These are phyloP conservation scores for Chironomus tepperi DNA, from an alignment of 1,140 invertebrate species.

Conservation along the genomic window DNA sequence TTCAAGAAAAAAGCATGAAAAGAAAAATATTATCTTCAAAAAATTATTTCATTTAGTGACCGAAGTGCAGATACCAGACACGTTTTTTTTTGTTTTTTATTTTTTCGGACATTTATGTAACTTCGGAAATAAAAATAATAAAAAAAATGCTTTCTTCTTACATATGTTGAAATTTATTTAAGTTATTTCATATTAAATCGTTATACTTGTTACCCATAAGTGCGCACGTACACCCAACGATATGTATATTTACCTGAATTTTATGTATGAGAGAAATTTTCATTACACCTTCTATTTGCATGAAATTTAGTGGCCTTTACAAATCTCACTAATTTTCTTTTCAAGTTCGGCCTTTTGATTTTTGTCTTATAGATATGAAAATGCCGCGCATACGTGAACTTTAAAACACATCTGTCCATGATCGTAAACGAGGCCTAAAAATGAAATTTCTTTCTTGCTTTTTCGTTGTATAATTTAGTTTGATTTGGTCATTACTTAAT, in stretches of 20 bases:
- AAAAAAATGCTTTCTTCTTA: background rate
- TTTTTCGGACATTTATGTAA: conserved; percentile 8
- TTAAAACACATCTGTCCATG: background rate
- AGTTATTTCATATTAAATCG: background rate
- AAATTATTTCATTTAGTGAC: background rate
- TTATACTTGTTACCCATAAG: background rate
- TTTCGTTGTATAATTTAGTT: too few relatives aligned
- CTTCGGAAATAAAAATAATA: background rate
- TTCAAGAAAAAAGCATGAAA: background rate
- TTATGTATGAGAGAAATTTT: too few relatives aligned
- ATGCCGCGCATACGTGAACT: background rate
- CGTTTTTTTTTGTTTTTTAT: background rate
- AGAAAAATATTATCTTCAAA: background rate
- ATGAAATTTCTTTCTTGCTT: too few relatives aligned
- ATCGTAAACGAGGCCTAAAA: background rate
- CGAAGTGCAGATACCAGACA: background rate
- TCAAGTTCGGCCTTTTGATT: background rate
- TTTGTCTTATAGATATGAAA: background rate
- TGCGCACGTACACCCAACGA: conserved; percentile 1
- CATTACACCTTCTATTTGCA: background rate
- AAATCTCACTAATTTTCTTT: background rate
- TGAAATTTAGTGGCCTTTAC: background rate
- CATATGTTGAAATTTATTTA: background rate
- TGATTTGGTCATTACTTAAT: too few relatives aligned
- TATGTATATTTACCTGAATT: too few relatives aligned